phyloP scores from a whole-genome alignment of 2,797 vertebrate species.

The Eleutherodactylus coqui region DNA sequence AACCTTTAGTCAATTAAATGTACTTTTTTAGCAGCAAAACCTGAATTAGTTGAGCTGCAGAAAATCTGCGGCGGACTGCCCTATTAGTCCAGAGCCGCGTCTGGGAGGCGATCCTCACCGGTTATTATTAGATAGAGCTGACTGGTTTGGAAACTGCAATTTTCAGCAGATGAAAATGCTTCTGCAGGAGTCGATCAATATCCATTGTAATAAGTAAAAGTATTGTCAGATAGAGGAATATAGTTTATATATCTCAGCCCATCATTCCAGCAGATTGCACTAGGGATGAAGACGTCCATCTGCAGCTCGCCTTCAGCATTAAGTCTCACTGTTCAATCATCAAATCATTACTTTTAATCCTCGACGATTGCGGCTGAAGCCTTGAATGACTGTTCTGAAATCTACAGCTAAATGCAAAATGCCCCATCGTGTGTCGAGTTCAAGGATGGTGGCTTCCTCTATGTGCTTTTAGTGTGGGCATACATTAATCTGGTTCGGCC shows the following conservation, averaged over 20 bases:
- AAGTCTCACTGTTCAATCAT: conserved; percentile 1
- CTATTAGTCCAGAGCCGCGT: not conserved
- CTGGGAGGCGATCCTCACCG: not conserved
- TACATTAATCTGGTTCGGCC: too few species aligned
- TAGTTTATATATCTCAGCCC: conserved; percentile 25
- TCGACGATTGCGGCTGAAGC: not conserved
- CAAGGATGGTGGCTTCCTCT: not conserved
- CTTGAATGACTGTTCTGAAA: not conserved
- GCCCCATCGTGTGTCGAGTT: not conserved
- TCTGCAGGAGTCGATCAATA: conserved; percentile 24
- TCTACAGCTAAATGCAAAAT: not conserved
- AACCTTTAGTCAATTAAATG: too few species aligned
- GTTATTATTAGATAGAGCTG: conserved; percentile 29
- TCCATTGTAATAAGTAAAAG: conserved; percentile 35
- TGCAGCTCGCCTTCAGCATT: not conserved
- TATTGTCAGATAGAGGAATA: conserved; percentile 33
- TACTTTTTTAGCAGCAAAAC: too few species aligned
- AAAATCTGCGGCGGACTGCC: not conserved
- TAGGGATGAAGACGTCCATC: not conserved
- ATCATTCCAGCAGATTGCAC: conserved; percentile 4
- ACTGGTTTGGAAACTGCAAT: conserved; percentile 33
- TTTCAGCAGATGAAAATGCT: conserved; percentile 31
- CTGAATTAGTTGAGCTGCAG: not conserved
- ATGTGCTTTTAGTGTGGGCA: not conserved
- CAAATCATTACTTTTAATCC: conserved; percentile 4